Evolutionary conservation across 35 echinoderm and acorn worm genomes (phyloP).

Genomic region (Holothuria glaberrima): DNA sequence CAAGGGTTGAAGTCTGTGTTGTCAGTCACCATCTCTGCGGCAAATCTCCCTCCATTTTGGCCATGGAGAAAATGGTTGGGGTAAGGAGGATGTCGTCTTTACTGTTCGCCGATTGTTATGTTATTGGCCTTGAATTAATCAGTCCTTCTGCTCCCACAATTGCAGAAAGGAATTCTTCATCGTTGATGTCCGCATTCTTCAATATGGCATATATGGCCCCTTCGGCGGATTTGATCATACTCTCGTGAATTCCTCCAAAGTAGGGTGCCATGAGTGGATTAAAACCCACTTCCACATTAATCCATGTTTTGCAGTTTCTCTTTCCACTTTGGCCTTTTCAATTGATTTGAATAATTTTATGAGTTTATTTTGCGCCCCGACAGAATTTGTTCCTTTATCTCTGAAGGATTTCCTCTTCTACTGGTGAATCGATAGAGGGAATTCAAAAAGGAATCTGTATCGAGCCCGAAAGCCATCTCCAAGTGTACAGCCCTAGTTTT

Average conservation of each 20-base stretch:
- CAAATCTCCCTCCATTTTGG: not conserved
- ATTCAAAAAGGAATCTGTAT: constrained; percentile 50
- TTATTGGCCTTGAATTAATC: constrained; percentile 52
- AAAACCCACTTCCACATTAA: not conserved
- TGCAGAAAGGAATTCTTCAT: constrained; percentile 18
- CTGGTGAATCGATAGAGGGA: constrained; percentile 21
- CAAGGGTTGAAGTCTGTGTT: constrained; percentile 3
- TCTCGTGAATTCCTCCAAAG: constrained; percentile 58
- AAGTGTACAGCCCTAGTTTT: constrained; percentile 43
- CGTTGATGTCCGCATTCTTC: constrained; percentile 46
- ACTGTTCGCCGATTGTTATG: constrained; percentile 22
- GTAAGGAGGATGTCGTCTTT: constrained; percentile 48
- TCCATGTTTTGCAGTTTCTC: not conserved
- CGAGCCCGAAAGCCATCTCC: constrained; percentile 48
- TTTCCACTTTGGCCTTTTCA: constrained; percentile 9
- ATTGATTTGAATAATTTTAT: constrained; percentile 38
- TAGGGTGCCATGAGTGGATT: constrained; percentile 22
- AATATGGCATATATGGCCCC: constrained; percentile 52
- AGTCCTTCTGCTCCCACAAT: not conserved
- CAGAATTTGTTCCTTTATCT: constrained; percentile 35
- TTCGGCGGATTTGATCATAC: constrained; percentile 34
- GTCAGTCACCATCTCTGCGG: constrained; percentile 4
- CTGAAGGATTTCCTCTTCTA: constrained; percentile 14
- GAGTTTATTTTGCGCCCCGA: not conserved
- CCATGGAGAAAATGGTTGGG: constrained; percentile 48